A percentile compares a stretch with the other conserved stretches of the same genome.
Evolutionary conservation across 2,797 vertebrate genomes (phyloP).

Genomic region (Lagorchestes hirsutus): DNA sequence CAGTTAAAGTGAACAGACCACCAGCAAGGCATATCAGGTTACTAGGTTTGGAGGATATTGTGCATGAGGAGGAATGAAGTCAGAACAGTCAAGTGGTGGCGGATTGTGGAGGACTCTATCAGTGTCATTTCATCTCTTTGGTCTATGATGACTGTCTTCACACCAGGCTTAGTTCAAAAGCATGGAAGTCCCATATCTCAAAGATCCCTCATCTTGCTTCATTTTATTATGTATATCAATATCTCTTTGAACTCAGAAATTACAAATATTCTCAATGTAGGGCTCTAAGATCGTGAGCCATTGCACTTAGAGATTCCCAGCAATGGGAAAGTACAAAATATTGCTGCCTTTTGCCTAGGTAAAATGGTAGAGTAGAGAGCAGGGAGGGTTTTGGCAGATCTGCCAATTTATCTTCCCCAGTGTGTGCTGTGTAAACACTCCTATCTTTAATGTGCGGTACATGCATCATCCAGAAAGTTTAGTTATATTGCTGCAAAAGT

Average conservation of each 20-base stretch:
- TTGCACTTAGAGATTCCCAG: slow-evolving; percentile 44
- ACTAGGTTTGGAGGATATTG: not conserved
- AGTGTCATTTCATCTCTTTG: not conserved
- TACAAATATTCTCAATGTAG: not conserved
- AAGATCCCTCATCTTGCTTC: not conserved
- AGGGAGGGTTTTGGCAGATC: slow-evolving; percentile 28
- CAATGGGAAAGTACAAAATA: slow-evolving; percentile 20
- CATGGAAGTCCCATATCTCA: not conserved
- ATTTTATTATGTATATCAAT: not conserved
- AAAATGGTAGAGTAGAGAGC: slow-evolving; percentile 52
- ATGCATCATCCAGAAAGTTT: slow-evolving; percentile 63
- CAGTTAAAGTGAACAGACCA: not conserved
- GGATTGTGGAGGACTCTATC: not conserved
- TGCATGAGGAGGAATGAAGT: not conserved
- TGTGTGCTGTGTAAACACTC: slow-evolving; percentile 56
- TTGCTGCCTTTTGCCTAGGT: slow-evolving; percentile 58
- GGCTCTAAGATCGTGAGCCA: slow-evolving; percentile 49
- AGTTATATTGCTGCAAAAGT: slow-evolving; percentile 67
- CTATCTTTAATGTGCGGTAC: slow-evolving; percentile 32
- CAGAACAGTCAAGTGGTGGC: not conserved
- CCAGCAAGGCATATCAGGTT: not conserved
- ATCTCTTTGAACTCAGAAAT: slow-evolving; percentile 16
- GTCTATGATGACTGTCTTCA: not conserved
- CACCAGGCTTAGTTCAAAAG: not conserved
- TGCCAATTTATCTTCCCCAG: slow-evolving; percentile 69